Conservation (phyloP, 2,888 invertebrate species). For the Plebejus melissa region DNA sequence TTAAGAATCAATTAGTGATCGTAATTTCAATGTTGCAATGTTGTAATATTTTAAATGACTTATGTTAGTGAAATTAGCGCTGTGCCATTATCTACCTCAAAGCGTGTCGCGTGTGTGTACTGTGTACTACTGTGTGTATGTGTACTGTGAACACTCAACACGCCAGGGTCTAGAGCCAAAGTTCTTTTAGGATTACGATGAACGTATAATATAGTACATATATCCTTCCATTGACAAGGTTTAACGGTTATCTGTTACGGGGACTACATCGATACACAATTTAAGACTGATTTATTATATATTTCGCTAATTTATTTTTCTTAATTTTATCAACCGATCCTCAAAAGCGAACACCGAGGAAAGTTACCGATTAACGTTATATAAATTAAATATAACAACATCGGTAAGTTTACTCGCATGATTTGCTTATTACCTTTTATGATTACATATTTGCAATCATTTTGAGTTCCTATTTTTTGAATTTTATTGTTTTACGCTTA, state of each 20-base stretch:
- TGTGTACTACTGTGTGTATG: conserved; percentile 35
- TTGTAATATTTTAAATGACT: conserved; percentile 65
- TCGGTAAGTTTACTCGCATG: conserved; percentile 22
- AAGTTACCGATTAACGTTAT: neutral
- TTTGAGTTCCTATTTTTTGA: conserved; percentile 73
- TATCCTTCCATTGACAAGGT: conserved; percentile 13
- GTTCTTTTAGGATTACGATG: conserved; percentile 41
- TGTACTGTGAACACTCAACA: conserved; percentile 29
- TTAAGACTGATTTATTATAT: conserved; percentile 61
- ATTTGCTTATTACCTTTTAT: conserved; percentile 28
- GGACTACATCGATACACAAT: conserved; percentile 44
- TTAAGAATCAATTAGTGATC: conserved; percentile 61
- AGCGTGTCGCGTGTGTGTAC: conserved; percentile 46
- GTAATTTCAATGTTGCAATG: conserved; percentile 71
- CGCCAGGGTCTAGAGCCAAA: conserved; percentile 73
- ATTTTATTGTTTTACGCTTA: conserved; percentile 47
- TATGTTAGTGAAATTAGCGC: conserved; percentile 56
- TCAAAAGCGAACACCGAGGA: neutral
- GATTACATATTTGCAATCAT: conserved; percentile 55
- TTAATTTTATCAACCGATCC: conserved; percentile 14
- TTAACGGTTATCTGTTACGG: conserved; percentile 16
- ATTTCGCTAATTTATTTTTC: conserved; percentile 39
- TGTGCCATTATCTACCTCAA: conserved; percentile 75
- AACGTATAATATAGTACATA: neutral
- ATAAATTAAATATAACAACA: neutral